phyloP scores from a whole-genome alignment of 1,140 invertebrate species.

The Andricus grossulariae region DNA sequence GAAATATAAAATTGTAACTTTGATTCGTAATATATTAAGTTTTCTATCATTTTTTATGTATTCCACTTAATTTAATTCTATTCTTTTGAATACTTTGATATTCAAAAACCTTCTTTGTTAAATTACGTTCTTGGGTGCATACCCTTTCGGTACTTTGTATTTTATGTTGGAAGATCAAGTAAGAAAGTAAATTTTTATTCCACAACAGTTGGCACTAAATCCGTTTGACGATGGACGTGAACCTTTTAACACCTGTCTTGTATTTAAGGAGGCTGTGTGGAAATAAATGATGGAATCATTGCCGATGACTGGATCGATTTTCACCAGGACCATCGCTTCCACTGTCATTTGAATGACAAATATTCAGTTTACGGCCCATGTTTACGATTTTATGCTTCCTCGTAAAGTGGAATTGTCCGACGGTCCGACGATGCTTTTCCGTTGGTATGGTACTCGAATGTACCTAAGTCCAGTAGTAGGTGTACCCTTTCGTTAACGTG shows the following conservation, averaged over 20 bases:
- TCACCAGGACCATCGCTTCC: background rate
- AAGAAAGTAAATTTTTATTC: no score
- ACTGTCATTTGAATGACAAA: constrained; percentile 38
- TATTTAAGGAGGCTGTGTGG: background rate
- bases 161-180: no score
- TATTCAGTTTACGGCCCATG: constrained; percentile 60
- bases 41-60: no score
- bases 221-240: background rate
- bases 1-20: no score
- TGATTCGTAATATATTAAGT: no score
- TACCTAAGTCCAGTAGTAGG: constrained; percentile 32
- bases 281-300: background rate
- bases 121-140: no score
- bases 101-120: no score
- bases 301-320: constrained; percentile 3
- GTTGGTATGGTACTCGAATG: constrained; percentile 8
- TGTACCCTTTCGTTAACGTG: constrained; percentile 35
- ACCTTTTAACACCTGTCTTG: background rate
- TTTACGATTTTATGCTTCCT: constrained; percentile 64
- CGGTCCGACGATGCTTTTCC: constrained; percentile 46
- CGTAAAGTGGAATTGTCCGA: constrained; percentile 62
- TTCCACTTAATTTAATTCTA: no score
- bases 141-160: no score
- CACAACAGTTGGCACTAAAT: background rate
- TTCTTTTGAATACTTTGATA: no score